A percentile compares a stretch with the other conserved stretches of the same genome.
Evolutionary conservation across 2,797 vertebrate species (phyloP).

Genomic region (Valencia hispanica): DNA sequence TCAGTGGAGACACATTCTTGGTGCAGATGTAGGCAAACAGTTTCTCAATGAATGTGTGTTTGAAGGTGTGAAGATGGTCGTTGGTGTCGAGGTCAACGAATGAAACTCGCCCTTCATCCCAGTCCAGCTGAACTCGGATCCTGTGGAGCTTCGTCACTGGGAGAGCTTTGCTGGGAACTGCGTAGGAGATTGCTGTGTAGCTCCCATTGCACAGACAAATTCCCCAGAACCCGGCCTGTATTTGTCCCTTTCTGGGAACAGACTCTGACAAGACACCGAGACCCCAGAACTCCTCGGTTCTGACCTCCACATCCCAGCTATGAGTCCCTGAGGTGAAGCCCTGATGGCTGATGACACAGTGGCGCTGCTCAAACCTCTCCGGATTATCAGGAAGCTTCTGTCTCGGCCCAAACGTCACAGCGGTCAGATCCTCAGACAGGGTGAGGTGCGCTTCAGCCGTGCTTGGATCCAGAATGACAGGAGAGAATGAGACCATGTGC

Average conservation of each 20-base stretch:
- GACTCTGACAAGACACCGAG: constrained; percentile 23
- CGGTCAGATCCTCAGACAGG: constrained; percentile 46
- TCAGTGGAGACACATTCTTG: not conserved
- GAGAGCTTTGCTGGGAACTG: not conserved
- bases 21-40: constrained; percentile 24
- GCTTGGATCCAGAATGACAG: constrained; percentile 60
- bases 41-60: constrained; percentile 14
- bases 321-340: constrained; percentile 36
- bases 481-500: constrained; percentile 33
- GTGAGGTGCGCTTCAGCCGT: constrained; percentile 12
- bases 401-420: not conserved
- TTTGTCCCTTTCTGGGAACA: not conserved
- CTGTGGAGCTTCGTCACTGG: constrained; percentile 12
- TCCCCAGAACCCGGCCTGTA: not conserved
- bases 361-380: constrained; percentile 28
- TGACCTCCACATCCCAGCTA: constrained; percentile 50
- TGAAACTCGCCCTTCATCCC: constrained; percentile 2
- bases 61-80: constrained; percentile 34
- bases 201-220: not conserved
- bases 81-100: constrained; percentile 22
- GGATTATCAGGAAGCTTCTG: constrained; percentile 44
- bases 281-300: constrained; percentile 28
- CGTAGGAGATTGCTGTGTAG: not conserved
- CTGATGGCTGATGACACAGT: constrained; percentile 24
- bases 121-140: constrained; percentile 35